Conservation (phyloP, 2,888 invertebrate genomes). For the Philonicus albiceps region DNA sequence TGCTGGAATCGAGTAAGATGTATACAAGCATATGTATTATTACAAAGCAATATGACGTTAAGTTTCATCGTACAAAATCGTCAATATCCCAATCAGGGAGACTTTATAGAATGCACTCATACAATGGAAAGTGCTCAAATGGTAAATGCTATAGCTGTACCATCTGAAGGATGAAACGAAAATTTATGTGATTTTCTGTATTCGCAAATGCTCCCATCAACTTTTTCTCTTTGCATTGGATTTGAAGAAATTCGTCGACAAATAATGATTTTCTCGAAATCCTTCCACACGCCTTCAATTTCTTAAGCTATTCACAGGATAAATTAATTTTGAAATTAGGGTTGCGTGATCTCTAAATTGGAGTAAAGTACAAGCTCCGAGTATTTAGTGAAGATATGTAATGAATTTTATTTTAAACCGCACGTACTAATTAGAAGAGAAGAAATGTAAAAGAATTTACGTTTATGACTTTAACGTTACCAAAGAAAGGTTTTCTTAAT, state of each 20-base stretch:
- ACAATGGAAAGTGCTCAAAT: constrained; percentile 3
- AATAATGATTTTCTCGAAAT: constrained; percentile 18
- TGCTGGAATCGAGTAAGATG: not conserved
- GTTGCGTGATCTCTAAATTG: constrained; percentile 11
- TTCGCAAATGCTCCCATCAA: not conserved
- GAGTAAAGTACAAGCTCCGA: not conserved
- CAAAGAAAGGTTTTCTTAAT: not conserved
- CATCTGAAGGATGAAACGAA: constrained; percentile 17
- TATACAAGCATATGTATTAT: not conserved
- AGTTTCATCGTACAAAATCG: not conserved
- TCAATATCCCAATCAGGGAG: constrained; percentile 5
- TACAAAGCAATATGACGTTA: not conserved
- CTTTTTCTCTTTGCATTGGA: not conserved
- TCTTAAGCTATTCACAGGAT: not conserved
- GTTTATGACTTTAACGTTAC: not conserved
- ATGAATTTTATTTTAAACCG: constrained; percentile 7
- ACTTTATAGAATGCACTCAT: constrained; percentile 10
- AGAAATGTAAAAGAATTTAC: not conserved
- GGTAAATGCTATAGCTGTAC: not conserved
- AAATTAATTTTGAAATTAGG: constrained; percentile 18
- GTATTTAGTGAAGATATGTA: constrained; percentile 7
- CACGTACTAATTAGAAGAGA: constrained; percentile 13
- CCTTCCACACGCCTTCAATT: not conserved
- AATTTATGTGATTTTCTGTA: constrained; percentile 24
- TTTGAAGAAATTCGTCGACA: constrained; percentile 9